Evolutionary conservation across 2,797 vertebrate species (phyloP), one percentile per base, ranked within the genome.

Genomic region (Neoniphon sammara): DNA sequence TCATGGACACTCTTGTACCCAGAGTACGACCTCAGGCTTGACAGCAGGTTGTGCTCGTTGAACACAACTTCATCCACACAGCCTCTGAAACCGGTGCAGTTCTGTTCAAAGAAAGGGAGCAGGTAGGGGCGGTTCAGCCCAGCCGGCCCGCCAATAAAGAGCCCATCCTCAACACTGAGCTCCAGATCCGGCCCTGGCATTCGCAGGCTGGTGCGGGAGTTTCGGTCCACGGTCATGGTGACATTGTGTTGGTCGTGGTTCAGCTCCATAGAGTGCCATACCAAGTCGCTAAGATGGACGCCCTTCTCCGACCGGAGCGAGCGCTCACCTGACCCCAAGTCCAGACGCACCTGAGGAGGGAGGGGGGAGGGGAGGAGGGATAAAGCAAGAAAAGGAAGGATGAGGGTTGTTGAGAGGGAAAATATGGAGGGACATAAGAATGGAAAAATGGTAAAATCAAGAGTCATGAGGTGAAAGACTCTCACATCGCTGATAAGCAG

Each of bases 181-280:
- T 94, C 92, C 81, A 88, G 75, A 58, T 93, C 91, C 55, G 86
- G 89, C 65, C 93, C 94, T 42, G 94, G 87, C 85, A 96, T 87
- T 34, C 49, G 90, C 75, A 92, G 54, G 77, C 57, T 89, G 62
- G 82, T 89, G 59, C 74, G 89, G 74, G 92, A 91, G 55, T 81
- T 88, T 63, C 88, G 93, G 88, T 98, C 96, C 47, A 96, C 84
- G 5, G 92, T 88, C 80, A 99, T 68, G 0, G 78, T 92, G 81
- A 97, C 70, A 44, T 88, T 90, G 60, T 93, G 85, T 39, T 21
- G 85, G 70, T 93, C 66, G 55, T 94, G 94, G 62, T 85, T 85
- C 12, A 98, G 71, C 88, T 96, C 93, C 70, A 96, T 58, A 1
- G 91, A 88, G 81, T 98, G 96, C 97, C 96, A 98, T 0, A 83